A percentile compares a stretch with the other conserved stretches of the same genome.
Conservation (phyloP, 2,113 vertebrate species). For the Ciconia boyciana region DNA sequence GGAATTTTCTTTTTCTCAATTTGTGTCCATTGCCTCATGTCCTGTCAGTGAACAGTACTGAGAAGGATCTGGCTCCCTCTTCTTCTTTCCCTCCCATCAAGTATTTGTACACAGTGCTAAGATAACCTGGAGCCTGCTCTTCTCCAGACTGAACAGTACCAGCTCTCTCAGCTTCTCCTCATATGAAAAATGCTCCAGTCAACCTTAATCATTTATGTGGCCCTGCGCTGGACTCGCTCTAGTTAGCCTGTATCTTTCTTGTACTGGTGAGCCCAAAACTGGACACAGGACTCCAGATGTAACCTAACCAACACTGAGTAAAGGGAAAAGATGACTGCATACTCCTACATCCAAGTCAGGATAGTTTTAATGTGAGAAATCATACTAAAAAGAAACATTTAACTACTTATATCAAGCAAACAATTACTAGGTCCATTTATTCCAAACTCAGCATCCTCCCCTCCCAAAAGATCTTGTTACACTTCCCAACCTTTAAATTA, state of each 20-base stretch:
- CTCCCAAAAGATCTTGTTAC: neutral
- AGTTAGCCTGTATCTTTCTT: neutral
- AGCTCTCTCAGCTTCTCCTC: neutral
- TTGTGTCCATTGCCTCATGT: neutral
- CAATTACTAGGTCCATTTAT: neutral
- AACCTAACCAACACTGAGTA: neutral
- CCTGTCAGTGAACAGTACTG: neutral
- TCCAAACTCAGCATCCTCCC: neutral
- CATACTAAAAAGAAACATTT: neutral
- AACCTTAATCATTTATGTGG: neutral
- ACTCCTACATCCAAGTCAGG: neutral
- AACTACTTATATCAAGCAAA: neutral
- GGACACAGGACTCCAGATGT: neutral
- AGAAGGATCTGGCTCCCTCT: neutral
- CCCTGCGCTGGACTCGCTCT: neutral
- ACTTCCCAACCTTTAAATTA: neutral
- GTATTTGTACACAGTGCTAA: neutral
- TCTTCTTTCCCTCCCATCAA: neutral
- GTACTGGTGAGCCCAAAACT: neutral
- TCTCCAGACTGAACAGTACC: neutral
- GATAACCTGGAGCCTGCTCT: neutral
- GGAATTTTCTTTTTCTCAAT: neutral
- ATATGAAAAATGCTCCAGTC: neutral
- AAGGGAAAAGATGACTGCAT: neutral
- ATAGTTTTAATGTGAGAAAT: neutral